These are phyloP conservation scores for Astyanax mexicanus DNA, from an alignment of 2,797 vertebrate species.

Conservation along the genomic window DNA sequence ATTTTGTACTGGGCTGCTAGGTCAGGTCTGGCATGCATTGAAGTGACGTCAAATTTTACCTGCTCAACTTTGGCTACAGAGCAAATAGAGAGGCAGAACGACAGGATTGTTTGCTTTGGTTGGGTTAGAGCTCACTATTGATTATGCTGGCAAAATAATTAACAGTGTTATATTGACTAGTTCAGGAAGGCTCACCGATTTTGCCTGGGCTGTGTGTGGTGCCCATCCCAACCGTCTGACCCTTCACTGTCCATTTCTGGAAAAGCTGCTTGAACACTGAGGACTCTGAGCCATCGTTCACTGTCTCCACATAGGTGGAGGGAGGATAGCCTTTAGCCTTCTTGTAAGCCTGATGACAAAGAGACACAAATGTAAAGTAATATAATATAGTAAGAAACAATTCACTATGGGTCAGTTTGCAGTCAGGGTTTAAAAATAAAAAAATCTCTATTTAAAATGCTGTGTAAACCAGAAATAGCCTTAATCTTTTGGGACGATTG, in stretches of 20 bases:
- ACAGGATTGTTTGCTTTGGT: neutral
- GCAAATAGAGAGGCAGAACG: neutral
- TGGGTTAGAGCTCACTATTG: neutral
- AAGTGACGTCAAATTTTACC: conserved; percentile 84
- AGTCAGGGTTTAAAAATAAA: too few species aligned
- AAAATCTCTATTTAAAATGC: too few species aligned
- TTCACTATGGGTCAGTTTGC: too few species aligned
- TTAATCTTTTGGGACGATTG: too few species aligned
- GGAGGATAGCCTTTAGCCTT: conserved; percentile 85
- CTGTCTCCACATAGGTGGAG: conserved; percentile 80
- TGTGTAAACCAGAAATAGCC: too few species aligned
- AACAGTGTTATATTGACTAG: neutral
- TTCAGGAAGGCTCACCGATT: conserved; percentile 75
- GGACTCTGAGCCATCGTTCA: conserved; percentile 86
- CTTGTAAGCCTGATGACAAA: conserved; percentile 78
- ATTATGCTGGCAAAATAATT: neutral
- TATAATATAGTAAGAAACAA: too few species aligned
- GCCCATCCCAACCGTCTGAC: conserved; percentile 76
- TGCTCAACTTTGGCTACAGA: conserved; percentile 87
- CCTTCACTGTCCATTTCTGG: conserved; percentile 83
- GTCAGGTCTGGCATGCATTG: conserved; percentile 82
- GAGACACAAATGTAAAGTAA: too few species aligned
- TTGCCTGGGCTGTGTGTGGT: conserved; percentile 77
- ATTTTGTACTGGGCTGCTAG: conserved; percentile 87
- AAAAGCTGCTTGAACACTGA: conserved; percentile 86